Conservation (phyloP, 2,797 vertebrate genomes). For the Coluber constrictor region DNA sequence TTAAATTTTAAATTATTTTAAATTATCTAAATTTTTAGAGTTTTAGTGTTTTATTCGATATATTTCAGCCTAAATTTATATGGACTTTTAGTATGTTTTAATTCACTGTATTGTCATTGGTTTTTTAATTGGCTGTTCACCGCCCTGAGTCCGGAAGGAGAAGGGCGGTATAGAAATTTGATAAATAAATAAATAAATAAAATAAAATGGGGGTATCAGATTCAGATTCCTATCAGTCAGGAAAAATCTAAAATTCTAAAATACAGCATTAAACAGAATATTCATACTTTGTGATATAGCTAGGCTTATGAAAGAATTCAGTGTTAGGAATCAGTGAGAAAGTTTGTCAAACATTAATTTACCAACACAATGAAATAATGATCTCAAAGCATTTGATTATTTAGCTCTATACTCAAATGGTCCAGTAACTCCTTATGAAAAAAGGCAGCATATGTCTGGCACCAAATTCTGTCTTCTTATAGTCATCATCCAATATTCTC, state of each 20-base stretch:
- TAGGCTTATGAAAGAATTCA: not conserved
- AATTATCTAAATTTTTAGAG: too few relatives aligned
- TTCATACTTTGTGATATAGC: not conserved
- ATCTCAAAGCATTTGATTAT: not conserved
- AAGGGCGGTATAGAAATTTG: too few relatives aligned
- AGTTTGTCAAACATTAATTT: not conserved
- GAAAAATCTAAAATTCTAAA: not conserved
- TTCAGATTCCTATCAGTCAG: not conserved
- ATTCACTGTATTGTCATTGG: too few relatives aligned
- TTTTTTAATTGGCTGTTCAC: too few relatives aligned
- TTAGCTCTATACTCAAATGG: not conserved
- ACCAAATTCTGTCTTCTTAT: slow-evolving; percentile 7
- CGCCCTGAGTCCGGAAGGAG: too few relatives aligned
- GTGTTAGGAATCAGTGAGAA: not conserved
- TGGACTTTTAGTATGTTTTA: too few relatives aligned
- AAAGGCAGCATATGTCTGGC: not conserved
- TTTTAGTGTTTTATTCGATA: too few relatives aligned
- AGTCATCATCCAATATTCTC: not conserved
- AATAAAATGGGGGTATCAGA: not conserved
- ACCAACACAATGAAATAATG: not conserved
- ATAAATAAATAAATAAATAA: too few relatives aligned
- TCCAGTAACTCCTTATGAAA: not conserved
- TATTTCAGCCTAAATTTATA: too few relatives aligned
- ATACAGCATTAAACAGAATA: not conserved
- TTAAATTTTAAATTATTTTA: too few relatives aligned